Percentiles rank a stretch among this genome's conserved stretches.
These are phyloP conservation scores for Diadema setosum DNA, from an alignment of 35 echinoderm and acorn worm genomes.

Conservation along the genomic window DNA sequence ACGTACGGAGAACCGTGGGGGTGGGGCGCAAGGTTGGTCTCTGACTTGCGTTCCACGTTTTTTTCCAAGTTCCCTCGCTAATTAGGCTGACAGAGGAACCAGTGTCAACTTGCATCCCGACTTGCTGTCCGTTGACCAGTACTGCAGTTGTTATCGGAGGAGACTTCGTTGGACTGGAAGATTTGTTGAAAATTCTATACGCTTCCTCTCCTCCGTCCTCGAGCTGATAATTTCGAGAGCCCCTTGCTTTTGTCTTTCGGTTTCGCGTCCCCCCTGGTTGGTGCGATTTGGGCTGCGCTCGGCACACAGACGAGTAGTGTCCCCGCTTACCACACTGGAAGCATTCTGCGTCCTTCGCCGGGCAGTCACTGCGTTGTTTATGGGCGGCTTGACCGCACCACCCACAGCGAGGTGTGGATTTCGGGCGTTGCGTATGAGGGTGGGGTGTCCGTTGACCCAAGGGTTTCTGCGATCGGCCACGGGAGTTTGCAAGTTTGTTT, in stretches of 20 bases:
- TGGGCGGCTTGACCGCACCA: not conserved
- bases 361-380: not conserved
- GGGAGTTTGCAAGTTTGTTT: not conserved
- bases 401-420: not conserved
- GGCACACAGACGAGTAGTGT: slow-evolving; percentile 9
- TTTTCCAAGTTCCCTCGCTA: not conserved
- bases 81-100: not conserved
- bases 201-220: not conserved
- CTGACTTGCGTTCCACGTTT: not conserved
- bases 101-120: not conserved
- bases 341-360: not conserved
- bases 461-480: no score
- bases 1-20: not conserved
- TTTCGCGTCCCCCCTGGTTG: not conserved
- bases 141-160: not conserved
- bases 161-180: not conserved
- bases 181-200: not conserved
- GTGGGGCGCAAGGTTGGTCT: not conserved
- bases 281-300: not conserved
- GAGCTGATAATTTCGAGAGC: not conserved
- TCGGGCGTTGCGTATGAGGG: not conserved
- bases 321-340: slow-evolving; percentile 14
- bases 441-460: not conserved
- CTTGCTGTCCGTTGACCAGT: not conserved
- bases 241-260: not conserved